These are phyloP conservation scores for Perca fluviatilis DNA, from an alignment of 2,113 vertebrate species.

Conservation along the genomic window DNA sequence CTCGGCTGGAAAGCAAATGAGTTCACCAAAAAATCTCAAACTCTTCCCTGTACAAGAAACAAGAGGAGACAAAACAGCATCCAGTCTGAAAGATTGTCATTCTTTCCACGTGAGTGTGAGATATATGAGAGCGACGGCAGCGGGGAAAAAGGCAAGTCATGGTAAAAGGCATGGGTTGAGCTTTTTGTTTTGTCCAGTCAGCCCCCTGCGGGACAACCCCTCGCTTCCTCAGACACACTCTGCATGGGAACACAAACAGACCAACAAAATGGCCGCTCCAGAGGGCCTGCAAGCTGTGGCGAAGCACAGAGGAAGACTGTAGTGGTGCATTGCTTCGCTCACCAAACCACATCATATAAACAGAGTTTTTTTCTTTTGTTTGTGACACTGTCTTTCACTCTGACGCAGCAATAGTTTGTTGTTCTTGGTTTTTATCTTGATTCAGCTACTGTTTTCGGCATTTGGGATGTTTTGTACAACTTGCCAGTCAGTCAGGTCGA, in stretches of 20 bases:
- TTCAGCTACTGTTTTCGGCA: not conserved
- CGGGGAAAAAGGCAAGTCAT: not conserved
- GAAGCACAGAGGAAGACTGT: not conserved
- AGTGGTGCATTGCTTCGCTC: not conserved
- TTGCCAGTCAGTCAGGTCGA: not conserved
- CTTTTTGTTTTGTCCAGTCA: constrained; percentile 40
- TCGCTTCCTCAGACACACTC: constrained; percentile 33
- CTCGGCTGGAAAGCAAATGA: too few species aligned
- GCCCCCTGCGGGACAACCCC: constrained; percentile 24
- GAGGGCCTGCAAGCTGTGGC: not conserved
- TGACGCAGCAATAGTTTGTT: not conserved
- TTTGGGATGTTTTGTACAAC: not conserved
- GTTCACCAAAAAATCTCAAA: not conserved
- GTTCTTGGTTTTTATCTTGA: not conserved
- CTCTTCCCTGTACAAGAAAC: not conserved
- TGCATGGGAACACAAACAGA: constrained; percentile 62
- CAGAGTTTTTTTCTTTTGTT: not conserved
- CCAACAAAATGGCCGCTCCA: constrained; percentile 67
- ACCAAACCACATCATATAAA: not conserved
- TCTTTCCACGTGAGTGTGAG: not conserved
- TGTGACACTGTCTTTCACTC: not conserved
- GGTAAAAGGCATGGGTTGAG: constrained; percentile 3
- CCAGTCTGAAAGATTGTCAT: not conserved
- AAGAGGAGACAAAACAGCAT: not conserved
- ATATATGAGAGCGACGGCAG: not conserved